These are phyloP conservation scores for Smutsia temminckii DNA, from an alignment of 2,797 vertebrate species.

Conservation along the genomic window DNA sequence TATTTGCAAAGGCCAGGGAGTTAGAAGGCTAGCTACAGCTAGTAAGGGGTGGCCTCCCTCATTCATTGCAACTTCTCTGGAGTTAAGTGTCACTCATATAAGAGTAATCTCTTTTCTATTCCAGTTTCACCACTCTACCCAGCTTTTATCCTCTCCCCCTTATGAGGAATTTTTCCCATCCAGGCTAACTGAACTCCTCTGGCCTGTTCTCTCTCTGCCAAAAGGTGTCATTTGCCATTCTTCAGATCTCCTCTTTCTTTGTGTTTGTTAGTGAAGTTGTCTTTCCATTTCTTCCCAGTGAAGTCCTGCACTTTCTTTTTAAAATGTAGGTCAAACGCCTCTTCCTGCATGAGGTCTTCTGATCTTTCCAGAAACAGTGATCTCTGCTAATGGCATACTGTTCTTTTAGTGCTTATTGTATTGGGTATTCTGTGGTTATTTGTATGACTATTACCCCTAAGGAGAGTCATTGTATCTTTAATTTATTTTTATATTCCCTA, in stretches of 20 bases:
- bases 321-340: not conserved
- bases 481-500: conserved; percentile 28
- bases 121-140: not conserved
- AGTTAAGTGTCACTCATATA: not conserved
- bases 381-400: not conserved
- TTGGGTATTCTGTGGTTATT: not conserved
- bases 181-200: not conserved
- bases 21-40: not conserved
- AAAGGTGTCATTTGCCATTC: not conserved
- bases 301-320: not conserved
- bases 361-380: not conserved
- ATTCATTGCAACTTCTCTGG: not conserved
- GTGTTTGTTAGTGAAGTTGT: not conserved
- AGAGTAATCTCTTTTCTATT: not conserved
- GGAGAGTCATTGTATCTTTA: not conserved
- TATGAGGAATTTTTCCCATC: not conserved
- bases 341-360: not conserved
- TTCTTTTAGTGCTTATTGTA: not conserved
- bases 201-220: not conserved
- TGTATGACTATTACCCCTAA: not conserved
- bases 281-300: not conserved
- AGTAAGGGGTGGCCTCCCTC: not conserved
- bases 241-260: not conserved
- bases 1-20: not conserved
- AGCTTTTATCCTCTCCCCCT: rapidly evolving